Base-by-base conservation (phyloP, 2,113 vertebrate species). In the Lamprologus lemairii region DNA sequence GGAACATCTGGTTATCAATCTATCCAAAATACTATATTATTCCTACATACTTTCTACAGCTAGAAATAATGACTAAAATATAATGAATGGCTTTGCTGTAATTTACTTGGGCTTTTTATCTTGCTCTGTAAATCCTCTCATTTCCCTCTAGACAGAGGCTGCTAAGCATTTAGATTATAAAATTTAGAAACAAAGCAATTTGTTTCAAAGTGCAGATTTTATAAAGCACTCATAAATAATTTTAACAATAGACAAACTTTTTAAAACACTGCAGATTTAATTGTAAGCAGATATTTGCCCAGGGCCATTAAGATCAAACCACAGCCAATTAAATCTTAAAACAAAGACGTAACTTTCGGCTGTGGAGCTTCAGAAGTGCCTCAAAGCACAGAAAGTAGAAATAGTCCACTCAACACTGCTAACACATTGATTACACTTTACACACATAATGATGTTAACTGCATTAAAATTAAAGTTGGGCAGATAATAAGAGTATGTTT, bases 301-400 rank as follows among this genome's bases (percentile, higher is more conserved):
- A 63, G 28, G 2, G 28, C 2, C 58, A 60, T 35, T 63, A 33
- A 7, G 4, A 63, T 35, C 58, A 63, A 35, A 63, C 58, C 58
- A 63, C 16, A 63, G 58, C 16, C 58, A 33, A 33, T 63, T 63
- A 63, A 63, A 63, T 19, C 58, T 19, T 63, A 35, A 63, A 63
- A 63, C 58, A 63, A 63, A 19, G 58, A 35, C 1, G 1, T 33
- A 63, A 63, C 9, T 0, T 35, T 63, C 1, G 2, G 5, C 58
- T 63, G 58, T 63, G 9, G 9, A 63, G 58, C 58, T 63, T 63
- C 31, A 35, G 28, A 33, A 35, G 28, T 63, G 16, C 16, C 28
- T 63, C 58, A 63, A 33, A 63, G 58, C 16, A 33, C 16, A 63
- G 28, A 35, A 63, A 1, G 1, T 35, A 35, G 58, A 63, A 63